Conservation (phyloP, 2,113 vertebrate genomes). For the Carlito syrichta region DNA sequence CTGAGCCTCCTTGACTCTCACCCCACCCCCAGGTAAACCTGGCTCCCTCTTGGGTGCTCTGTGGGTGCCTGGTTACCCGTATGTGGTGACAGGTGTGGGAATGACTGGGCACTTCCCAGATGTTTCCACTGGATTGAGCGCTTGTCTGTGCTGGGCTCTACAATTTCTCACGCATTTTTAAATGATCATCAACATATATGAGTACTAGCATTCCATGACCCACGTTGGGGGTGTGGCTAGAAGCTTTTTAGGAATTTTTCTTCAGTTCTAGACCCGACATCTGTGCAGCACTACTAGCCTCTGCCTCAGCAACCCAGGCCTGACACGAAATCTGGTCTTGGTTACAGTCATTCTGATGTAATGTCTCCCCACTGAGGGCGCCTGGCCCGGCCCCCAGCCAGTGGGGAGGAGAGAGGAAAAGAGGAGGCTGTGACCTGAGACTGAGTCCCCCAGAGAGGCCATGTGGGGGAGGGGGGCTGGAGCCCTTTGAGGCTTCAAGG, state of each 20-base stretch:
- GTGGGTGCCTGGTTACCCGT: rapidly evolving
- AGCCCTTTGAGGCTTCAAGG: conserved; percentile 59
- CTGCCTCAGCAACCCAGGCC: conserved; percentile 78
- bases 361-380: conserved; percentile 88
- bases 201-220: background rate
- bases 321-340: conserved; percentile 86
- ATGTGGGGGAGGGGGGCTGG: background rate
- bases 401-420: conserved; percentile 80
- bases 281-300: background rate
- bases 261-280: background rate
- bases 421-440: conserved; percentile 65
- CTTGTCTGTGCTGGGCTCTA: background rate
- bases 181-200: rapidly evolving
- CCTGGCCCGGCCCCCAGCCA: conserved; percentile 85
- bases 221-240: rapidly evolving
- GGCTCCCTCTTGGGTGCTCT: background rate
- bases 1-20: background rate
- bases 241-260: background rate
- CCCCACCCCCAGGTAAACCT: no score
- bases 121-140: background rate
- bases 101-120: background rate
- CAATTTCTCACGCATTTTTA: background rate
- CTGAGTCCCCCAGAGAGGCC: background rate
- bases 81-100: rapidly evolving
- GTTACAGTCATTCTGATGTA: conserved; percentile 94